These are phyloP conservation scores for Temnothorax longispinosus DNA, from an alignment of 1,140 invertebrate species.

Conservation along the genomic window DNA sequence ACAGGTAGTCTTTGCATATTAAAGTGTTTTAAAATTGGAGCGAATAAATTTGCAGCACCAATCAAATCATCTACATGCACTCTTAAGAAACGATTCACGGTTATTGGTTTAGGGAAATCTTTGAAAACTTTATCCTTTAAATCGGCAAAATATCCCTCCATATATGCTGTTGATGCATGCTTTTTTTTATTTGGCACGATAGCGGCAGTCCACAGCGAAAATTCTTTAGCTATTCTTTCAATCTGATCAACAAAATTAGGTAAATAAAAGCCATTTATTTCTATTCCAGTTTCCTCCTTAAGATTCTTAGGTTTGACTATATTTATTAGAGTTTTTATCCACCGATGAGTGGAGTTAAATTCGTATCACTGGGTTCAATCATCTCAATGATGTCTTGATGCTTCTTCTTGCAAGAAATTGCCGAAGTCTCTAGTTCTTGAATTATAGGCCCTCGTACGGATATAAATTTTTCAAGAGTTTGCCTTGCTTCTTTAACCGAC, in stretches of 20 bases:
- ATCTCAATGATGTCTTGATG: not conserved
- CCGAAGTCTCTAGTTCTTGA: not conserved
- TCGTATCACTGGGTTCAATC: not conserved
- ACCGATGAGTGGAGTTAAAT: conserved; percentile 2
- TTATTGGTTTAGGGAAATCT: not conserved
- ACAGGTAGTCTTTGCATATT: not conserved
- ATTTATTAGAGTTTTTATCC: not conserved
- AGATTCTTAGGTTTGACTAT: not conserved
- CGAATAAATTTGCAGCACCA: conserved; percentile 11
- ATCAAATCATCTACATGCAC: not conserved
- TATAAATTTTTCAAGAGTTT: conserved; percentile 5
- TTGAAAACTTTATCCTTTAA: not conserved
- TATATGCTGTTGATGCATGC: conserved; percentile 7
- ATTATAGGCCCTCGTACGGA: not conserved
- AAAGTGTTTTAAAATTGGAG: conserved; percentile 8
- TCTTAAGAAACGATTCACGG: not conserved
- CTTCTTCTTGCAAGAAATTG: not conserved
- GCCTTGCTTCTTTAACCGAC: conserved; percentile 3
- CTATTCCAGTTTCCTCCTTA: not conserved
- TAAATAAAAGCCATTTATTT: conserved; percentile 8
- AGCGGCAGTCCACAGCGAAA: not conserved
- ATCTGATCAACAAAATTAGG: conserved; percentile 3
- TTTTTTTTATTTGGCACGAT: not conserved
- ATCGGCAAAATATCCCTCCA: not conserved
- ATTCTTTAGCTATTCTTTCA: not conserved